Evolutionary conservation across 1,140 invertebrate genomes (phyloP).

Genomic region (Aphidius gifuensis): DNA sequence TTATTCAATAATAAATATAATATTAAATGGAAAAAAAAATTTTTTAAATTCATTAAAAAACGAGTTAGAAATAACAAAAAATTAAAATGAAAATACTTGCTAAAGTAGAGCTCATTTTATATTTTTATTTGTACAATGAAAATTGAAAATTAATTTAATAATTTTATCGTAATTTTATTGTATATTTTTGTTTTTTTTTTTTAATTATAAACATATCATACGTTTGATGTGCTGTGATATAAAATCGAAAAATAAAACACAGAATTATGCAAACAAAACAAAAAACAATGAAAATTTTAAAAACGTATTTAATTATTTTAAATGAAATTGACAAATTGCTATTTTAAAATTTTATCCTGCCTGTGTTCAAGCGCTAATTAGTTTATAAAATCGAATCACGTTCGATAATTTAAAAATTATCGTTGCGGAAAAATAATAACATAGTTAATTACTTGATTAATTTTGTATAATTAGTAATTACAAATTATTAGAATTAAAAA

Average conservation of each 20-base stretch:
- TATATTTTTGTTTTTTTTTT: conserved; percentile 30
- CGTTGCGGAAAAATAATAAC: no score
- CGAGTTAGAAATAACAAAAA: neutral
- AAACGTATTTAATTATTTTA: conserved; percentile 28
- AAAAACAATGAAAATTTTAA: neutral
- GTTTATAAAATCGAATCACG: no score
- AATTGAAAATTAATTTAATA: neutral
- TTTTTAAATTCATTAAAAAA: neutral
- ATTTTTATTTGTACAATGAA: conserved; percentile 8
- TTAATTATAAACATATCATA: conserved; percentile 44
- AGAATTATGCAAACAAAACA: conserved; percentile 1
- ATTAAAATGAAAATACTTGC: neutral
- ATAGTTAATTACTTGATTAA: no score
- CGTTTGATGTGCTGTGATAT: conserved; percentile 48
- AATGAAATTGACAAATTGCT: conserved; percentile 24
- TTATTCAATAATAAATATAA: no score
- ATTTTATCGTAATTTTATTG: conserved; percentile 7
- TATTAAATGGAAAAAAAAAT: neutral
- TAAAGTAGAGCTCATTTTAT: conserved; percentile 16
- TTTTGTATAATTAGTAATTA: no score
- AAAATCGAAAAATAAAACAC: conserved; percentile 34
- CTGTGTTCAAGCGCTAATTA: no score
- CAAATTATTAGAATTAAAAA: no score
- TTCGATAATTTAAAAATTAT: no score
- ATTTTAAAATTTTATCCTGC: no score